These are phyloP conservation scores for Huso huso DNA, from an alignment of 2,797 vertebrate genomes.

Conservation along the genomic window DNA sequence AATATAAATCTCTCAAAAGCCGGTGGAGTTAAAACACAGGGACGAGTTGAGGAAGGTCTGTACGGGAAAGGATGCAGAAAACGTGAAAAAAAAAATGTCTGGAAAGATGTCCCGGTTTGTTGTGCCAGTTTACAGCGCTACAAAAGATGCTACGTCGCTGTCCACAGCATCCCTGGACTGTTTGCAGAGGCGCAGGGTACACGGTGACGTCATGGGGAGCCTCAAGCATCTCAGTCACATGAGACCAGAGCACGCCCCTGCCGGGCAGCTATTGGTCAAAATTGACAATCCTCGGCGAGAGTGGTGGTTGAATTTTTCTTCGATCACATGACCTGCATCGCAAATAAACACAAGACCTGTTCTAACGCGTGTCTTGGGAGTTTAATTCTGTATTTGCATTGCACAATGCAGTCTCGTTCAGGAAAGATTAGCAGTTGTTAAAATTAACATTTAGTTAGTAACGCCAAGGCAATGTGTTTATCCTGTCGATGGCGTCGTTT, in stretches of 20 bases:
- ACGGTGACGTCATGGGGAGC: slow-evolving; percentile 58
- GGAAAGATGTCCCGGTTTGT: not conserved
- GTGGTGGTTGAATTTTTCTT: slow-evolving; percentile 24
- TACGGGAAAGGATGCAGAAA: slow-evolving; percentile 25
- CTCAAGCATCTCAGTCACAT: slow-evolving; percentile 32
- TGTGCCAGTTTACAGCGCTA: too few relatives aligned
- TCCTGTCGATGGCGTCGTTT: too few relatives aligned
- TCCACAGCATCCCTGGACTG: slow-evolving; percentile 69
- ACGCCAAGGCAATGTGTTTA: too few relatives aligned
- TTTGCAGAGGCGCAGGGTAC: slow-evolving; percentile 52
- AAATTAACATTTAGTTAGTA: too few relatives aligned
- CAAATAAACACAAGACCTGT: slow-evolving; percentile 4
- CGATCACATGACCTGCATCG: slow-evolving; percentile 44
- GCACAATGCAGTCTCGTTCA: slow-evolving; percentile 6
- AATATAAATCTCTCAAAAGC: slow-evolving; percentile 26
- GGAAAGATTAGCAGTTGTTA: not conserved
- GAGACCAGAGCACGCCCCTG: slow-evolving; percentile 24
- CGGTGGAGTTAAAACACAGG: slow-evolving; percentile 23
- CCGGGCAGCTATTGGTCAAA: slow-evolving; percentile 41
- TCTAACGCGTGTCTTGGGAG: slow-evolving; percentile 16
- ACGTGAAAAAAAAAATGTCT: slow-evolving; percentile 33
- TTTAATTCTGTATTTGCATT: slow-evolving; percentile 18
- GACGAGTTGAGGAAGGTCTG: slow-evolving; percentile 34
- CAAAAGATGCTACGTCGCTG: slow-evolving; percentile 62
- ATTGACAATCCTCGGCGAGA: slow-evolving; percentile 24